Base-by-base conservation (phyloP, 2,113 vertebrate species). In the Pseudorasbora parva region DNA sequence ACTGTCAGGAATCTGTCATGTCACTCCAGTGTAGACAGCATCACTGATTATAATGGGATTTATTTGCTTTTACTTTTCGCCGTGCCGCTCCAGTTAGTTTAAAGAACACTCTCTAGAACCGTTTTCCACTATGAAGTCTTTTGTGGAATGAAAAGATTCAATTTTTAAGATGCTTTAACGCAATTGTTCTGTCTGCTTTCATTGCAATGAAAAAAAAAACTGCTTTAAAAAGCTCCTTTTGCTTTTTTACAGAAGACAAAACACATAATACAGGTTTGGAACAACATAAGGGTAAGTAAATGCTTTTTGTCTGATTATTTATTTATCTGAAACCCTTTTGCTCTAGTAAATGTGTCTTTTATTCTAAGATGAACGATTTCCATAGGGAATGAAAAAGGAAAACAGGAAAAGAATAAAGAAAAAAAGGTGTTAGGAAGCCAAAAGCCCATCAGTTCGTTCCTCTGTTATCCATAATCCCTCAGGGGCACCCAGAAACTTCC, bases 371-470 rank as follows among this genome's bases (percentile, higher is more conserved):
- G 30, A 79, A 30, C 8, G 25, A 33, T 64, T 64, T 49, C 43
- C 23, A 8, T 19, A 62, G 57, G 37, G 77, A 47, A 45, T 25
- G 19, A 25, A 79, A 79, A 25, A 45, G 15, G 33, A 75, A 72
- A 57, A 73, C 33, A 72, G 27, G 12, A 43, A 69, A 37, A 75
- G 17, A 45, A 41, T 11, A 54, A 33, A 19, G 78, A 47, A 66
- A 78, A 47, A 66, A n/a, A 79, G 66, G 71, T 73, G 45, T 54
- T n/a, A 62, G 49, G 83, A 49, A 81, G 66, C 68, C 66, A 47
- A 60, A 57, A 84, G 27, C 74, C 71, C 59, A 45, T 73, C 43
- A 66, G 60, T 75, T 68, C 82, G 25, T 56, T 68, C 84, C 57
- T 45, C 74, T 64, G 74, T 54, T 78, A 37, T 59, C 73, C 74